Conservation (phyloP, 2,113 vertebrate species). For the Tragelaphus buxtoni region DNA sequence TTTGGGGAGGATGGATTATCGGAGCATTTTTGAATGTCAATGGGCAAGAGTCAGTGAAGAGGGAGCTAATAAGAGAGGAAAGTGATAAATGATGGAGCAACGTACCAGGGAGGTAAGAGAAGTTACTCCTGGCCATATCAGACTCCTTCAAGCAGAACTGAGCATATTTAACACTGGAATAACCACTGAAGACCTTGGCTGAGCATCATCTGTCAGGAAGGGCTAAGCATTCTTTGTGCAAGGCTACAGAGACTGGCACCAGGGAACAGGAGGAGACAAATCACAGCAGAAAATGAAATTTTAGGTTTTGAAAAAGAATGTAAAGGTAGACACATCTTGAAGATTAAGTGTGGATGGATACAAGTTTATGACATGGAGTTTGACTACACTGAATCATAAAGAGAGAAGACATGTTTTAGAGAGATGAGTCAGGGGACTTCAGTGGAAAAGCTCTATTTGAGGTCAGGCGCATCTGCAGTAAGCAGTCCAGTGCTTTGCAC, state of each 20-base stretch:
- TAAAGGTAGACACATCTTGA: background rate
- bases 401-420: background rate
- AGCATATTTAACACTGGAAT: slow-evolving; percentile 2
- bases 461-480: background rate
- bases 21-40: background rate
- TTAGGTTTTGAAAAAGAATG: background rate
- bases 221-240: background rate
- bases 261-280: background rate
- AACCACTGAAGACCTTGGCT: background rate
- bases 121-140: background rate
- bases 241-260: background rate
- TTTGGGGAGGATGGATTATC: background rate
- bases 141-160: background rate
- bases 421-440: background rate
- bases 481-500: background rate
- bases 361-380: background rate
- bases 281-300: background rate
- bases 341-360: background rate
- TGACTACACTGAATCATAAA: background rate
- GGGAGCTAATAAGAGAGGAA: background rate
- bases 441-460: background rate
- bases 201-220: background rate
- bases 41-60: background rate
- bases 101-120: background rate
- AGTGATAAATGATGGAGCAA: background rate